phyloP scores from a whole-genome alignment of 2,113 vertebrate genomes.

The Maccullochella peelii region DNA sequence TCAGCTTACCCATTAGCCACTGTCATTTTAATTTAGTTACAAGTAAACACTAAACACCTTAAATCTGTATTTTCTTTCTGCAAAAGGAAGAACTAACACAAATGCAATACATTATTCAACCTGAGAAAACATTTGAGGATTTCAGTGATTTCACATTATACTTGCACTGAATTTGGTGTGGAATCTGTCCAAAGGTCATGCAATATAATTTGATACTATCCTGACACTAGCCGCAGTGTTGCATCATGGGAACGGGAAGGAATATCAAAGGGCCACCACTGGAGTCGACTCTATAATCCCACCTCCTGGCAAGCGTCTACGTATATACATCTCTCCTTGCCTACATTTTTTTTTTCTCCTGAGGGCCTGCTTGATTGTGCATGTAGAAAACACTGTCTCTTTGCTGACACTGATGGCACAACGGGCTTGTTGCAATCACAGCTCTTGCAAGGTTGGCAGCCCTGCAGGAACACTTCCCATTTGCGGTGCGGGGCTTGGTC shows the following conservation, averaged over 20 bases:
- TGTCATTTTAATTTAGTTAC: neutral
- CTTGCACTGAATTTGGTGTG: constrained; percentile 23
- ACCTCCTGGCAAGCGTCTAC: constrained; percentile 69
- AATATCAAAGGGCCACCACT: constrained; percentile 74
- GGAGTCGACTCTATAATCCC: constrained; percentile 69
- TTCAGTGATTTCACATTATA: constrained; percentile 35
- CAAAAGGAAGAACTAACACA: constrained; percentile 9
- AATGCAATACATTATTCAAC: constrained; percentile 11
- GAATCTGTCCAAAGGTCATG: constrained; percentile 54
- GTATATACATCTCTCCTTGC: constrained; percentile 60
- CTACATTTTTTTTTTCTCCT: constrained; percentile 35
- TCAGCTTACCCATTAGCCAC: neutral
- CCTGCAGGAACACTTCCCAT: constrained; percentile 78
- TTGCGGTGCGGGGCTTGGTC: constrained; percentile 71
- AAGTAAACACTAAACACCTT: neutral
- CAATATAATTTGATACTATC: constrained; percentile 56
- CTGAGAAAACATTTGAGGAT: constrained; percentile 35
- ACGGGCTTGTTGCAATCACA: constrained; percentile 56
- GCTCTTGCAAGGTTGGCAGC: constrained; percentile 74
- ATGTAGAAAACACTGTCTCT: constrained; percentile 59
- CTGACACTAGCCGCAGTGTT: constrained; percentile 56
- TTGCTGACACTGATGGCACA: constrained; percentile 51
- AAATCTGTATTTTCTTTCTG: neutral
- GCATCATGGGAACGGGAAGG: constrained; percentile 73
- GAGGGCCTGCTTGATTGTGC: constrained; percentile 51